Percentiles rank a stretch among this genome's conserved stretches.
Conservation (phyloP, 2,113 vertebrate genomes). For the Chaenocephalus aceratus region DNA sequence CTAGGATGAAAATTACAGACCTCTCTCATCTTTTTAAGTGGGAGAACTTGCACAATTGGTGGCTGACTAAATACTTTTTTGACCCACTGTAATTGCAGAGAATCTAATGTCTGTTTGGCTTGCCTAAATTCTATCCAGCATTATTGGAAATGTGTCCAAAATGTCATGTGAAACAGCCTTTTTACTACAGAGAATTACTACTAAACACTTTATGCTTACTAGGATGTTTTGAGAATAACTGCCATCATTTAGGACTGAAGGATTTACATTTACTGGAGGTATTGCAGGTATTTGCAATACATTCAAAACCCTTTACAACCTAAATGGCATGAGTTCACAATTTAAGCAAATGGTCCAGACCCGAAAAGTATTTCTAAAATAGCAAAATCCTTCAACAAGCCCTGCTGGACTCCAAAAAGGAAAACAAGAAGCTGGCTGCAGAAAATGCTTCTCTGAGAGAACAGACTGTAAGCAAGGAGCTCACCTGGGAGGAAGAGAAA, state of each 20-base stretch:
- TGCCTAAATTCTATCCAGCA: neutral
- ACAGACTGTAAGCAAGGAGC: neutral
- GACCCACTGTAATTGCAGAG: no score
- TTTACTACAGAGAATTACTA: neutral
- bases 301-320: neutral
- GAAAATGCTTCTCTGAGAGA: neutral
- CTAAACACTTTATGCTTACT: neutral
- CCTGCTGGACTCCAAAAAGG: neutral
- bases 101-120: neutral
- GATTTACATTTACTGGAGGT: neutral
- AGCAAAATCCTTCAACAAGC: neutral
- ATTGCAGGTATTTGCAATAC: neutral
- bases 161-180: neutral
- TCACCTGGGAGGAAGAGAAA: neutral
- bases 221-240: neutral
- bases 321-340: neutral
- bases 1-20: no score
- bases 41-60: no score
- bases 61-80: no score
- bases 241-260: neutral
- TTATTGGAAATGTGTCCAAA: no score
- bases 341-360: no score
- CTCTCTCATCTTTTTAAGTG: no score
- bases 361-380: no score
- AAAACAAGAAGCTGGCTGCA: neutral